Evolutionary conservation across 1,140 invertebrate species (phyloP).

Genomic region (Diorhabda sublineata): DNA sequence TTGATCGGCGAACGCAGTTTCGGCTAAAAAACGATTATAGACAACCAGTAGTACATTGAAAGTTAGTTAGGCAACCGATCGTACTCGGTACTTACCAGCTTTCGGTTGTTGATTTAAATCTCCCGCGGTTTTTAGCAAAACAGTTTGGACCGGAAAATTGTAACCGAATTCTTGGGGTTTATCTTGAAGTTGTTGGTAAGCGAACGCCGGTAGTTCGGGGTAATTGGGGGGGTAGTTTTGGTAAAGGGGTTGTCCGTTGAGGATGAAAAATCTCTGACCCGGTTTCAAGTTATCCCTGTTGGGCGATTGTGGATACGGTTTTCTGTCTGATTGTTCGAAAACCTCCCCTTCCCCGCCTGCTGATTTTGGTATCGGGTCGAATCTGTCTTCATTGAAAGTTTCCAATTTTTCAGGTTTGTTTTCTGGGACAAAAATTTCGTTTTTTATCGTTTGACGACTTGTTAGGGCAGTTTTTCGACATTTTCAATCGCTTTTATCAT

Average conservation of each 20-base stretch:
- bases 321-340: constrained; percentile 36
- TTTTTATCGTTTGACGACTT: too few relatives aligned
- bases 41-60: too few relatives aligned
- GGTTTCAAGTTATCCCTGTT: constrained; percentile 47
- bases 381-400: constrained; percentile 43
- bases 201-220: constrained; percentile 18
- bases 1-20: background rate
- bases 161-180: background rate
- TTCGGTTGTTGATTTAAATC: background rate
- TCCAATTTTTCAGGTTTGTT: constrained; percentile 48
- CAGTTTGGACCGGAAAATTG: constrained; percentile 22
- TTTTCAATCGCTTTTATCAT: too few relatives aligned
- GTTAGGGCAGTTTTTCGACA: too few relatives aligned
- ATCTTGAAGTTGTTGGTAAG: constrained; percentile 16
- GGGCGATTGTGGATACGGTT: constrained; percentile 41
- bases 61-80: too few relatives aligned
- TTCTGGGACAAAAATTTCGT: background rate
- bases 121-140: constrained; percentile 11
- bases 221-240: constrained; percentile 32
- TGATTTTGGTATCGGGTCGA: constrained; percentile 33
- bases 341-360: constrained; percentile 45
- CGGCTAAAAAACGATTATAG: too few relatives aligned
- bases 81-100: background rate
- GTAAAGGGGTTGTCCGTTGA: constrained; percentile 42
- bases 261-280: constrained; percentile 50